These are phyloP conservation scores for Thalassarche chlororhynchos DNA, from an alignment of 2,113 vertebrate species.

Conservation along the genomic window DNA sequence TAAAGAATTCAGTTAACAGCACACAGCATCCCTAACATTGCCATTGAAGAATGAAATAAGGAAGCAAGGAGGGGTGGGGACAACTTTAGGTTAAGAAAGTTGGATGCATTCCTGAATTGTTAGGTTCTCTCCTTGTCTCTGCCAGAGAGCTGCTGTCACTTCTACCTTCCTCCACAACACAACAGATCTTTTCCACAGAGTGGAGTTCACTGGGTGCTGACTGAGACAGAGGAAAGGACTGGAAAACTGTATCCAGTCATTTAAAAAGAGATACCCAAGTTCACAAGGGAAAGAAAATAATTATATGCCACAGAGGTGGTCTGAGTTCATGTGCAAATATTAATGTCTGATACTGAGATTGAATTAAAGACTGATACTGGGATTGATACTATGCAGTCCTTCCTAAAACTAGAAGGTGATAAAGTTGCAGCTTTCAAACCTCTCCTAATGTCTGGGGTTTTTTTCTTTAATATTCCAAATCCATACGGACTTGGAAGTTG, in stretches of 20 bases:
- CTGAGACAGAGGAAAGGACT: background rate
- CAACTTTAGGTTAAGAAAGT: background rate
- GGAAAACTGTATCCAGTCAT: background rate
- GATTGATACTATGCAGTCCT: background rate
- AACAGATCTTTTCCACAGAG: background rate
- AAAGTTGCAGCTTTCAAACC: background rate
- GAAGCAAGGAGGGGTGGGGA: rapidly evolving
- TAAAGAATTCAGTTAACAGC: background rate
- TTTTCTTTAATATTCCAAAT: background rate
- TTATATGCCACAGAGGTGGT: background rate
- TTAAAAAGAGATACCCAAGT: background rate
- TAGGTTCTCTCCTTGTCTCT: background rate
- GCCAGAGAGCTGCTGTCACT: background rate
- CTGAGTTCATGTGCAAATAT: background rate
- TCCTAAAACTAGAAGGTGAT: background rate
- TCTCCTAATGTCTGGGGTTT: background rate
- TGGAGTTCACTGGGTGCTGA: background rate
- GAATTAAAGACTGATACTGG: background rate
- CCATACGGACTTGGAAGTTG: background rate
- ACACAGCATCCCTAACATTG: background rate
- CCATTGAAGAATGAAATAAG: background rate
- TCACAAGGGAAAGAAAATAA: background rate
- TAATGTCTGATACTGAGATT: background rate
- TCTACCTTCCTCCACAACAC: background rate
- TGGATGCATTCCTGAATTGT: background rate